Evolutionary conservation across 2,797 vertebrate genomes (phyloP).

Genomic region (Coreius guichenoti): DNA sequence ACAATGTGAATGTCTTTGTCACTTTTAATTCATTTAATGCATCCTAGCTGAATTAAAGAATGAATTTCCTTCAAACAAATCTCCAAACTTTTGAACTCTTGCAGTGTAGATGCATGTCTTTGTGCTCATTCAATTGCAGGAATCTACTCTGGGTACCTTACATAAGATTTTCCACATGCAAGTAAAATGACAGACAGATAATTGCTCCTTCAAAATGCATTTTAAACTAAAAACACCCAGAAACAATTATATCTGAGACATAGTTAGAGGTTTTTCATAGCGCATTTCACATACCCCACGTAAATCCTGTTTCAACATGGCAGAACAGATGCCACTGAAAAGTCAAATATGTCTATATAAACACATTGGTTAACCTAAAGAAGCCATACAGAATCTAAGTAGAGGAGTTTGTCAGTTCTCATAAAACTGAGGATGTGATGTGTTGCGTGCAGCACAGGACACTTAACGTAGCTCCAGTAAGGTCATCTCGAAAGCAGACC

Average conservation of each 20-base stretch:
- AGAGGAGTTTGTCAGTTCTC: constrained; percentile 22
- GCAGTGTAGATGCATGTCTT: neutral
- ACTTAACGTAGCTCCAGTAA: constrained; percentile 7
- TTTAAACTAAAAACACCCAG: constrained; percentile 29
- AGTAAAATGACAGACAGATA: constrained; percentile 6
- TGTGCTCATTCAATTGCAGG: neutral
- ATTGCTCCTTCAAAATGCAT: neutral
- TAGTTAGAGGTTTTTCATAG: constrained; percentile 19
- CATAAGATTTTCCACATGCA: neutral
- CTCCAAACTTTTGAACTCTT: neutral
- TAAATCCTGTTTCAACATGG: constrained; percentile 40
- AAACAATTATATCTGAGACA: constrained; percentile 29
- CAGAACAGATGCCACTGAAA: constrained; percentile 22
- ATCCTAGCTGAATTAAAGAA: neutral
- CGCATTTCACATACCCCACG: constrained; percentile 25
- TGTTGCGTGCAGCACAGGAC: constrained; percentile 6
- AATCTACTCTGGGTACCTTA: neutral
- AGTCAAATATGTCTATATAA: constrained; percentile 24
- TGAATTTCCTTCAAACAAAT: neutral
- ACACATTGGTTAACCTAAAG: constrained; percentile 45
- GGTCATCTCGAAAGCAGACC: constrained; percentile 30
- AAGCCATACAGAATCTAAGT: constrained; percentile 41
- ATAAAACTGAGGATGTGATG: constrained; percentile 28
- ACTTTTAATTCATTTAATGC: neutral
- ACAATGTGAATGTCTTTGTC: neutral